Evolutionary conservation across 2,888 invertebrate species (phyloP), one percentile per base, ranked within the genome.

Genomic region (Acleris holmiana): DNA sequence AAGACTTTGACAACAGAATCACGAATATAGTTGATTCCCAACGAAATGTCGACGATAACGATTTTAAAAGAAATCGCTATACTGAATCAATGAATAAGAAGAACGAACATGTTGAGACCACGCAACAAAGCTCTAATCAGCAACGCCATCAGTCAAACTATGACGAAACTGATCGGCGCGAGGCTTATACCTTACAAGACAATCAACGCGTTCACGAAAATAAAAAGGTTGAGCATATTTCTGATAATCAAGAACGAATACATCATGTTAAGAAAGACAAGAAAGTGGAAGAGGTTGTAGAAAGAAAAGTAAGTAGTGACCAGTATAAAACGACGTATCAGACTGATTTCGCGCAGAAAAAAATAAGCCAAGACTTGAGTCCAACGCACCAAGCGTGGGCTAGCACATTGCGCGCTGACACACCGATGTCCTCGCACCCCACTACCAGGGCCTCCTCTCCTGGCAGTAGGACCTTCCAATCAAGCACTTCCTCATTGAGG

Each of bases 321-420:
- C 89, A 94, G 68, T 94, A 94, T 76, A 91, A 93, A 72, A 94
- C 95, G 4, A 95, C 95, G 0, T 95, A 95, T 71, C 91, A 94
- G 73, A 86, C 90, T 46, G 94, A 95, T 71, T 95, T 88, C 71
- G 86, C 89, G 4, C 93, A 90, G 55, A 94, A 93, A 70, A 91
- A 89, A 71, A 93, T 95, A 21, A 95, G 94, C 70, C 93, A 93
- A 46, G 95, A 95, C 61, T 91, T 93, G 73, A 96, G 96, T 77
- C 95, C 96, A 0, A 94, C 95, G 1, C 96, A 96, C 76, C 95
- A 96, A 71, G 96, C 96, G 0, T 96, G 96, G 91, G 96, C 95
- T 0, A 94, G 95, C 64, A 95, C 96, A 5, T 85, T 96, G 53
- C 93, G 96, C 35, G 93, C 95, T 67, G 94, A 94, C 44, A 95